Conservation (phyloP, 1,140 invertebrate species). For the Diorhabda sublineata region DNA sequence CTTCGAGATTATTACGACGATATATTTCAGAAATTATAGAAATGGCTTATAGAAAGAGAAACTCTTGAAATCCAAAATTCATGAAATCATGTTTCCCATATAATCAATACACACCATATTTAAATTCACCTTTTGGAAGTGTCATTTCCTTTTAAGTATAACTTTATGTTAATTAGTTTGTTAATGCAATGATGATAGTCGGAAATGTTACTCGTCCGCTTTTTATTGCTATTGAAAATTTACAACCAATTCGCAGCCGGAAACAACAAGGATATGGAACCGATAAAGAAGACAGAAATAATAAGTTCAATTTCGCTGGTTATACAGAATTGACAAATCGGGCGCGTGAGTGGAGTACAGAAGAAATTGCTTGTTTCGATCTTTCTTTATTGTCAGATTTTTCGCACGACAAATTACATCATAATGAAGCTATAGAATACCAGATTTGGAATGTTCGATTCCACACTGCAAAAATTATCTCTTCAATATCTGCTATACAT, state of each 20-base stretch:
- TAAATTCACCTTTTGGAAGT: no score
- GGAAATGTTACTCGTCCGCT: not conserved
- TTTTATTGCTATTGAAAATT: not conserved
- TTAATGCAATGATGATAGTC: not conserved
- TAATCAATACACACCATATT: no score
- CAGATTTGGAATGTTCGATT: no score
- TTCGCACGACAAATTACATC: not conserved
- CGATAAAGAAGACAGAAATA: constrained; percentile 2
- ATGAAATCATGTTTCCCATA: no score
- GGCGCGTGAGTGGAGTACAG: constrained; percentile 1
- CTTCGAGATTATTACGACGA: no score
- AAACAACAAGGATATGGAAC: not conserved
- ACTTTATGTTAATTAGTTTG: not conserved
- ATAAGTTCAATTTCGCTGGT: constrained; percentile 2
- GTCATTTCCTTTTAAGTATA: no score
- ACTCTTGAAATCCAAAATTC: no score
- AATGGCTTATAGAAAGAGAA: no score
- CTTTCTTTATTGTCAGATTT: constrained; percentile 1
- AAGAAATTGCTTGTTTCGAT: not conserved
- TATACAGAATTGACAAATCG: not conserved
- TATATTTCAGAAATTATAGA: no score
- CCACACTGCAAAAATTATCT: no score
- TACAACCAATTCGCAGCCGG: not conserved
- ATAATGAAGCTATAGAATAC: no score
- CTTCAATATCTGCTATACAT: no score